phyloP scores from a whole-genome alignment of 2,113 vertebrate genomes.

The Lepisosteus oculatus region DNA sequence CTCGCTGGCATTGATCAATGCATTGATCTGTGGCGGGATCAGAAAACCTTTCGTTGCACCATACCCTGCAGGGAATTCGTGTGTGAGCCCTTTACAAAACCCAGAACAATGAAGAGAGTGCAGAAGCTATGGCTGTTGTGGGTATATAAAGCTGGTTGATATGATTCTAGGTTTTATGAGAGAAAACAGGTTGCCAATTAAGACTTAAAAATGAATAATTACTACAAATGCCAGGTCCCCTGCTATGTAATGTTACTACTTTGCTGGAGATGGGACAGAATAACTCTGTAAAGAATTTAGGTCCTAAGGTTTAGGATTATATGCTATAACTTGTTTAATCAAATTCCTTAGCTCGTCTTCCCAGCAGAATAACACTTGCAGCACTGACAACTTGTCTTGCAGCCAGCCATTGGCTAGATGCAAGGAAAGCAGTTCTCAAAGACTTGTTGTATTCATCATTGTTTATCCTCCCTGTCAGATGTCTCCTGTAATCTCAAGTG shows the following conservation, averaged over 20 bases:
- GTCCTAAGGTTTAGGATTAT: neutral
- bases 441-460: too few relatives aligned
- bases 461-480: neutral
- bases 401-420: too few relatives aligned
- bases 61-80: too few relatives aligned
- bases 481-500: neutral
- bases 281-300: neutral
- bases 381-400: too few relatives aligned
- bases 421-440: too few relatives aligned
- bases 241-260: neutral
- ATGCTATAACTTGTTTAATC: too few relatives aligned
- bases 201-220: neutral
- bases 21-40: too few relatives aligned
- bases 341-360: too few relatives aligned
- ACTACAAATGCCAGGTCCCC: neutral
- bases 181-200: constrained; percentile 2
- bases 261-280: neutral
- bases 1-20: too few relatives aligned
- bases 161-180: neutral
- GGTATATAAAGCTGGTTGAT: neutral
- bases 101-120: neutral
- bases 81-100: too few relatives aligned
- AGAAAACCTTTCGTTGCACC: too few relatives aligned
- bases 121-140: neutral
- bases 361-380: too few relatives aligned